Evolutionary conservation across 2,888 invertebrate genomes (phyloP).

Genomic region (Tromatobia lineatoria): DNA sequence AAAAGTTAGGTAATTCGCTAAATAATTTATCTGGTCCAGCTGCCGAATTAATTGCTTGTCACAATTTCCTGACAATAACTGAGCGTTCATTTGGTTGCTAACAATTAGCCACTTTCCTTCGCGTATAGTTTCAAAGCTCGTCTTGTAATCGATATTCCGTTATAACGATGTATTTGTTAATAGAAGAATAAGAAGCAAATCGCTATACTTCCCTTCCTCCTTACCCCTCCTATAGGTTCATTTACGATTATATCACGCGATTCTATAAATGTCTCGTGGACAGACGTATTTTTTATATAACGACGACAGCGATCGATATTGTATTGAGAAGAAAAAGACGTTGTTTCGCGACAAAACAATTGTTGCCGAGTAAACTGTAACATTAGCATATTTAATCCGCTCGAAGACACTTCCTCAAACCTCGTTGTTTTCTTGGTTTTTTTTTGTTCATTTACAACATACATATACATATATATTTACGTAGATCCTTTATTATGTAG

Average conservation of each 20-base stretch:
- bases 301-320: slow-evolving; percentile 40
- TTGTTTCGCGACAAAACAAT: slow-evolving; percentile 14
- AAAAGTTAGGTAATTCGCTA: not conserved
- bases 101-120: not conserved
- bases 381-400: slow-evolving; percentile 35
- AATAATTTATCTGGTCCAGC: not conserved
- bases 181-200: slow-evolving; percentile 2
- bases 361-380: slow-evolving; percentile 34
- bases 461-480: slow-evolving; percentile 33
- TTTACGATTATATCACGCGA: slow-evolving; percentile 46
- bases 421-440: slow-evolving; percentile 33
- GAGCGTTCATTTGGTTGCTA: not conserved
- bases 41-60: not conserved
- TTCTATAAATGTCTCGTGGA: slow-evolving; percentile 51
- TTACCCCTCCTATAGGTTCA: slow-evolving; percentile 49
- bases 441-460: not conserved
- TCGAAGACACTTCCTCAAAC: slow-evolving; percentile 47
- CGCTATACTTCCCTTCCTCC: slow-evolving; percentile 25
- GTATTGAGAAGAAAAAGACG: slow-evolving; percentile 9
- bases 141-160: slow-evolving; percentile 10
- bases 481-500: slow-evolving; percentile 45
- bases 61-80: not conserved
- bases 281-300: slow-evolving; percentile 60
- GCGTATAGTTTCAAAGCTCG: not conserved
- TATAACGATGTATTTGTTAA: slow-evolving; percentile 29